Conservation (phyloP, 2,113 vertebrate genomes). For the Bos taurus region ARS-UCD2.0 NC_037345.1:64242501-64243000, state of each 20-base stretch:
- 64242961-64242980: background rate
- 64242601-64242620: background rate
- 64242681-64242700: background rate
- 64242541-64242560: accelerated
- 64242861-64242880: background rate
- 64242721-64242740: background rate
- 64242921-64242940: background rate
- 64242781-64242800: background rate
- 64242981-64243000: background rate
- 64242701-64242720: background rate
- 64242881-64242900: background rate
- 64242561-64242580: background rate
- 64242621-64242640: background rate
- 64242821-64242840: background rate
- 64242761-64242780: background rate
- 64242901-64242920: background rate
- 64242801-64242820: background rate
- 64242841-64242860: background rate
- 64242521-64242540: background rate
- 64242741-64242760: background rate
- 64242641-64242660: background rate
- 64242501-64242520: accelerated
- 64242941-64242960: background rate
- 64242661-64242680: background rate
- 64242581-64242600: background rate